These are phyloP conservation scores for Phymorhynchus buccinoides DNA, from an alignment of 1,140 invertebrate species.

Conservation along the genomic window DNA sequence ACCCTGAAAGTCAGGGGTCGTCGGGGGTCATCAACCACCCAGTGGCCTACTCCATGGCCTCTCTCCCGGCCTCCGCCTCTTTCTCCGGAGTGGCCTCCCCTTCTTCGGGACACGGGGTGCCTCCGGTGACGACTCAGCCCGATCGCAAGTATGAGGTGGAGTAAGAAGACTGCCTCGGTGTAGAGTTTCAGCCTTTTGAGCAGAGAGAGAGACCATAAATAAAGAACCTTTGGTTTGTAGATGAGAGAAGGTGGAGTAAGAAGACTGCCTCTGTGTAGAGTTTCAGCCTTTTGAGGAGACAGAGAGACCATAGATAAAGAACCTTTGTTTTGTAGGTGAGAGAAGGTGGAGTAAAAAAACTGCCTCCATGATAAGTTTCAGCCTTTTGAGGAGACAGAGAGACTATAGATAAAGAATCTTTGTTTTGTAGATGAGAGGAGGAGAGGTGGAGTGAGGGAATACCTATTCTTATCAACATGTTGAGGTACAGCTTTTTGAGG, in stretches of 20 bases:
- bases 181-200: not conserved
- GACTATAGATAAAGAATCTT: not conserved
- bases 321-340: not conserved
- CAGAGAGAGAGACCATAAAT: too few species aligned
- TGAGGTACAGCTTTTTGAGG: not conserved
- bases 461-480: too few species aligned
- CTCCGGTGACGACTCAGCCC: constrained; percentile 65
- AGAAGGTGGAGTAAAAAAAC: constrained; percentile 27
- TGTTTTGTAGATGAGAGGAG: not conserved
- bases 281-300: not conserved
- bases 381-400: too few species aligned
- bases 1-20: constrained; percentile 37
- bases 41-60: constrained; percentile 43
- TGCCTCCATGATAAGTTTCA: not conserved
- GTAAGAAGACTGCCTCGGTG: not conserved
- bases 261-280: not conserved
- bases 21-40: constrained; percentile 47
- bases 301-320: too few species aligned
- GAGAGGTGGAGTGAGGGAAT: not conserved
- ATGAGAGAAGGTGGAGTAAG: constrained; percentile 35
- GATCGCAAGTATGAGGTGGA: constrained; percentile 31
- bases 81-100: constrained; percentile 55
- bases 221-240: not conserved
- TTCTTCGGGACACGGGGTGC: constrained; percentile 70
- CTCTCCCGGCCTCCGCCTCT: not conserved